Conservation (phyloP, 2,888 invertebrate species). For the Hypolimnas misippus region DNA sequence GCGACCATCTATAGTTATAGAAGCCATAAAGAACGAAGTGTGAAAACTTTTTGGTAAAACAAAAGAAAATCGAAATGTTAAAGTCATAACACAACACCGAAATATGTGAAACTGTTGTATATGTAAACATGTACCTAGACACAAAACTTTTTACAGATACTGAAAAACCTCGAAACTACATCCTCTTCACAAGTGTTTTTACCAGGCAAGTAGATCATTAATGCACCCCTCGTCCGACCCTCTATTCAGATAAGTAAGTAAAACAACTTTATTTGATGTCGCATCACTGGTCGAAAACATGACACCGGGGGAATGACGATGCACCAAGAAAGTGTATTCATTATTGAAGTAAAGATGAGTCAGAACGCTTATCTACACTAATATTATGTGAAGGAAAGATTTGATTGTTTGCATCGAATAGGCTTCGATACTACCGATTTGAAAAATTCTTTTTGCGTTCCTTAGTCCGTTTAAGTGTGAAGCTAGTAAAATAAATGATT, state of each 20-base stretch:
- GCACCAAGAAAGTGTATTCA: constrained; percentile 22
- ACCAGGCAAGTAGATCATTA: constrained; percentile 65
- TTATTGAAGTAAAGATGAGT: constrained; percentile 9
- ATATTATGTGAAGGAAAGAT: no score
- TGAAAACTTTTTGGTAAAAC: no score
- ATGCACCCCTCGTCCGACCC: constrained; percentile 71
- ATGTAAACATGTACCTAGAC: neutral
- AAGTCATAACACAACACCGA: no score
- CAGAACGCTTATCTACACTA: neutral
- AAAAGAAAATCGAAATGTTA: no score
- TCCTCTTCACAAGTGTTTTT: constrained; percentile 53
- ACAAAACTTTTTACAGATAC: neutral
- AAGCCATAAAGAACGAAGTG: no score
- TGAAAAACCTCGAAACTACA: constrained; percentile 47
- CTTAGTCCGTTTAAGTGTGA: no score
- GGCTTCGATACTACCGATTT: no score
- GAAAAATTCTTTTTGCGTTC: no score
- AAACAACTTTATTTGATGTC: constrained; percentile 83
- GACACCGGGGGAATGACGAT: constrained; percentile 36
- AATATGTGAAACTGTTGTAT: no score
- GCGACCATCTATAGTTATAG: no score
- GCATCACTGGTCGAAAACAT: constrained; percentile 43
- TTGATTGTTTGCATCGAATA: no score
- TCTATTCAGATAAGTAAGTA: constrained; percentile 76
- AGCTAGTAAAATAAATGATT: no score